Conservation (phyloP, 2,113 vertebrate genomes). For the Thunnus thynnus region DNA sequence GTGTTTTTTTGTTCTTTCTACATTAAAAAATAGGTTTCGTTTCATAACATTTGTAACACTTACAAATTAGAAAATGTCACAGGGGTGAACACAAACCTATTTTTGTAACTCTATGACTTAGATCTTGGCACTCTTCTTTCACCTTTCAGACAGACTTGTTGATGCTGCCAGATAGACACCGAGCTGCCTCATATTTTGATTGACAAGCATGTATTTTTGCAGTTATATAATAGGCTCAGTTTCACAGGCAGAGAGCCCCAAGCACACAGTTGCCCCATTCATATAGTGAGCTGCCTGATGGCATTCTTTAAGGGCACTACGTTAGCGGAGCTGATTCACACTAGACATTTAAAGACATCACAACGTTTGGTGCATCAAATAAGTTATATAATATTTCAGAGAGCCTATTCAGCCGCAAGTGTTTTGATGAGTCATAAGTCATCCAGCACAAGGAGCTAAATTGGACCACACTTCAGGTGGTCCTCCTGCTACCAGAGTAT, state of each 20-base stretch:
- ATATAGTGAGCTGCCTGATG: background rate
- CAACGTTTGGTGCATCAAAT: too few relatives aligned
- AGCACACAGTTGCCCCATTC: background rate
- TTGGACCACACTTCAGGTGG: conserved; percentile 9
- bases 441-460: conserved; percentile 19
- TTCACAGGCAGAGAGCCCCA: background rate
- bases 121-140: background rate
- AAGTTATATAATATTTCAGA: conserved; percentile 23
- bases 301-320: conserved; percentile 16
- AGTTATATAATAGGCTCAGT: conserved; percentile 6
- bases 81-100: too few relatives aligned
- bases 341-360: background rate
- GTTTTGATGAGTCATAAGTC: conserved; percentile 24
- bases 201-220: background rate
- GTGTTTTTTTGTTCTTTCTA: too few relatives aligned
- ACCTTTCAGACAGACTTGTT: background rate
- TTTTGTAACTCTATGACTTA: background rate
- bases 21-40: too few relatives aligned
- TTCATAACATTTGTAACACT: too few relatives aligned
- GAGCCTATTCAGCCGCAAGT: conserved; percentile 13
- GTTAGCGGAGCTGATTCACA: conserved; percentile 17
- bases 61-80: too few relatives aligned
- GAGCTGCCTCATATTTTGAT: conserved; percentile 1
- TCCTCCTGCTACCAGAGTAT: background rate
- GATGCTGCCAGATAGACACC: background rate